Evolutionary conservation across 2,797 vertebrate genomes (phyloP), one percentile per base, ranked within the genome.

Genomic region (Loris lydekkerianus): DNA sequence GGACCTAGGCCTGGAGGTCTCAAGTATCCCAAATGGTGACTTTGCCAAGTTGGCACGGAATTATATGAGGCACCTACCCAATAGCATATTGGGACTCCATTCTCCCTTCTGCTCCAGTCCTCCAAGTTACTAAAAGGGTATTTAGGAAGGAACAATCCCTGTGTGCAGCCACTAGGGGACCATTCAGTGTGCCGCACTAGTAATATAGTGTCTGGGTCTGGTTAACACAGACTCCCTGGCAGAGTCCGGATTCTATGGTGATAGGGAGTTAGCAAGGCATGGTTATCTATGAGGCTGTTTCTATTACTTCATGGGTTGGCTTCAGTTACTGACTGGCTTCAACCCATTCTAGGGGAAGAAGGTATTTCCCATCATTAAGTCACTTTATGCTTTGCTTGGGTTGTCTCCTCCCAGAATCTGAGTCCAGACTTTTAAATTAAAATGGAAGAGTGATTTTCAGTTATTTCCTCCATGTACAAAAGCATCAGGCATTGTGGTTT

Each of bases 371-470:
- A 78, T 87, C 67, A 37, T 56, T 86, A 76, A 76, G 92, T 77
- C 49, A 61, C 63, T 77, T 89, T 31, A 40, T n/a, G 93, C 84
- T 94, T 95, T 91, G 18, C 80, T 95, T 90, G 61, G 29, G 80
- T 80, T 49, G 46, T 56, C 17, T 91, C 34, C 91, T 72, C 80
- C 53, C 89, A 86, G 81, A 89, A 84, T 89, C 86, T 37, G 40
- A 91, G 58, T 91, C 72, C 49, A 91, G 46, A 93, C 76, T 93
- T 86, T 77, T 72, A 92, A 95, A 91, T 87, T 80, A 92, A 95
- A 95, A 75, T 70, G 27, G 43, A 82, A 89, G 46, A 94, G 86
- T 56, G 14, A 85, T n/a, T 95, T 94, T 89, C 43, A 76, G 10
- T 83, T 83, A 86, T 40, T 95, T 83, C 60, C 67, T 86, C 53